Evolutionary conservation across 2,113 vertebrate species (phyloP), one percentile per base, ranked within the genome.

Genomic region (Tachycineta bicolor): DNA sequence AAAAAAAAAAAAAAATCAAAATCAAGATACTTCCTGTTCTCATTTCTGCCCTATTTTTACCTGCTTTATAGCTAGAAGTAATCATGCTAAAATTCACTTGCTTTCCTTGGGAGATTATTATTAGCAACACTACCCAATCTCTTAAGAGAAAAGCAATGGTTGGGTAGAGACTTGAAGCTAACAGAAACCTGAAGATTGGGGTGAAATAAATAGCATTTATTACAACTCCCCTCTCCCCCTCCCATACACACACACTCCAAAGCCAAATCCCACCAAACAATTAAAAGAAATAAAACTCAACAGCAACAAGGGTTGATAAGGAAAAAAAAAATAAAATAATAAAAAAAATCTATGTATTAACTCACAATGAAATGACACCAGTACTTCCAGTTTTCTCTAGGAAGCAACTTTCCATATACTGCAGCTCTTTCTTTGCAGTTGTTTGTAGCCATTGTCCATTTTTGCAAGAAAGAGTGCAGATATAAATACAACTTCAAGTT

Each of bases 191-290:
- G 82, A 90, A 93, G 50, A 88, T 47, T 43, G 34, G 79, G 47
- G 83, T 93, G 83, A 37, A 37, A 37, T 96, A 96, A 96, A 93
- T 71, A 90, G 52, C 29, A 88, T 96, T 97, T 96, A 95, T 96
- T 95, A 94, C 33, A 56, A 52, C 70, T 73, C 62, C 74, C 59
- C 49, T 50, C 70, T 22, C 52, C 67, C 71, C 21, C 6, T 53
- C 46, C 62, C 70, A 59, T 46, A 87, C 23, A 94, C 62, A 94
- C 65, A 92, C 83, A 95, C 91, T 87, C 71, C 90, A 94, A 94
- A 94, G 86, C 78, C 94, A 93, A 94, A 88, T 55, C 59, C 76
- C 90, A 90, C 53, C 76, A 88, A 94, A 83, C 79, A 94, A 43
- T 75, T 56, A 39, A 59, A 87, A 90, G 47, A 90, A 96, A 82